Conservation (phyloP, 1,140 invertebrate species). For the Plectrocnemia conspersa region DNA sequence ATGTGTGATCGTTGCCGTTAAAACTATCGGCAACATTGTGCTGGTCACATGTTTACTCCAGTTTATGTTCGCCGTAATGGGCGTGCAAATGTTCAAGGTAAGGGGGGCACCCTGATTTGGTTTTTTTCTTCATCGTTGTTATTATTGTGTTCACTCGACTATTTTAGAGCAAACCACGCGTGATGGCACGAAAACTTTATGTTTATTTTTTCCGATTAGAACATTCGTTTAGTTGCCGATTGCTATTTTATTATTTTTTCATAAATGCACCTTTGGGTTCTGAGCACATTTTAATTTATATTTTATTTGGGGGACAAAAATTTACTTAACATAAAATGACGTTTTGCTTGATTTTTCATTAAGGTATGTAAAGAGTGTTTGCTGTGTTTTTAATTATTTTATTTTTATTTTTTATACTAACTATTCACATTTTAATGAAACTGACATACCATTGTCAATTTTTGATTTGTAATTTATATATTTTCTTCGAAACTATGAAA, state of each 20-base stretch:
- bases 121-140: constrained; percentile 2
- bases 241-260: constrained; percentile 9
- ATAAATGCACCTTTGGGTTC: constrained; percentile 24
- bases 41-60: constrained; percentile 98
- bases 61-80: constrained; percentile 99
- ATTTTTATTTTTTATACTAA: too few relatives aligned
- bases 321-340: too few relatives aligned
- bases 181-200: too few relatives aligned
- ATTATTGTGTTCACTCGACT: background rate
- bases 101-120: constrained; percentile 39
- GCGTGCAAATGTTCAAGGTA: constrained; percentile 99
- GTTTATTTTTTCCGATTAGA: too few relatives aligned
- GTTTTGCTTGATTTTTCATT: too few relatives aligned
- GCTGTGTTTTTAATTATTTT: background rate
- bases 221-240: background rate
- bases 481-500: too few relatives aligned
- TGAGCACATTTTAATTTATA: constrained; percentile 10
- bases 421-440: too few relatives aligned
- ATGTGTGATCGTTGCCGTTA: constrained; percentile 98
- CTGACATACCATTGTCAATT: too few relatives aligned
- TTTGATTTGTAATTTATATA: too few relatives aligned
- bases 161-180: too few relatives aligned
- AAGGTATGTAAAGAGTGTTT: constrained; percentile 8
- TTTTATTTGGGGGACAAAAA: too few relatives aligned
- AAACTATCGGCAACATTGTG: constrained; percentile 99